phyloP scores from a whole-genome alignment of 53 echinoderm and acorn worm species.

The Pentamera pediparva region DNA sequence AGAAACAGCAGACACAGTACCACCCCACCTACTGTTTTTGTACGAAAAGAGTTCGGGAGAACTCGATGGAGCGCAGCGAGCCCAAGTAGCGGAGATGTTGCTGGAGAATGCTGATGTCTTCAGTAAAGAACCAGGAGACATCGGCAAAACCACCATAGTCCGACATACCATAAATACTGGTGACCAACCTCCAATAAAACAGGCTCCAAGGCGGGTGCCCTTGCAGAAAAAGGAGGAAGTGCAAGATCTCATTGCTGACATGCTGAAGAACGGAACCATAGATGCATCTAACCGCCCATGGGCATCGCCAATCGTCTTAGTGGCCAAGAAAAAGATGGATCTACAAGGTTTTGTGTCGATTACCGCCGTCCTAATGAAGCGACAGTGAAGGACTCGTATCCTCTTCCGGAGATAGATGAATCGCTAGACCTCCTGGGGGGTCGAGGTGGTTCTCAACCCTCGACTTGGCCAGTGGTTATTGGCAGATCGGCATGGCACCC shows the following conservation, averaged over 20 bases:
- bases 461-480: conserved; percentile 5
- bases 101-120: conserved; percentile 22
- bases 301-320: too few species aligned
- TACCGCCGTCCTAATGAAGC: too few species aligned
- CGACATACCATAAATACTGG: conserved; percentile 25
- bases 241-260: conserved; percentile 7
- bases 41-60: not conserved
- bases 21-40: conserved; percentile 1
- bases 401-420: too few species aligned
- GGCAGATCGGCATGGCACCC: not conserved
- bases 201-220: conserved; percentile 31
- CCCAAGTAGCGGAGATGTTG: not conserved
- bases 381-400: not conserved
- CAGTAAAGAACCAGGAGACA: not conserved
- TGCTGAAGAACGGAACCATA: conserved; percentile 27
- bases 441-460: not conserved
- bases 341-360: not conserved
- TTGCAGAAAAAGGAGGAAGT: conserved; percentile 25
- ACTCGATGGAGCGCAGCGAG: not conserved
- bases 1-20: too few species aligned
- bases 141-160: conserved; percentile 28
- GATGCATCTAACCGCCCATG: conserved; percentile 26
- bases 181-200: conserved; percentile 18
- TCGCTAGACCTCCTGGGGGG: not conserved
- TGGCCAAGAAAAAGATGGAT: not conserved